These are phyloP conservation scores for Hirundichthys speculiger DNA, from an alignment of 2,113 vertebrate species.

Conservation along the genomic window DNA sequence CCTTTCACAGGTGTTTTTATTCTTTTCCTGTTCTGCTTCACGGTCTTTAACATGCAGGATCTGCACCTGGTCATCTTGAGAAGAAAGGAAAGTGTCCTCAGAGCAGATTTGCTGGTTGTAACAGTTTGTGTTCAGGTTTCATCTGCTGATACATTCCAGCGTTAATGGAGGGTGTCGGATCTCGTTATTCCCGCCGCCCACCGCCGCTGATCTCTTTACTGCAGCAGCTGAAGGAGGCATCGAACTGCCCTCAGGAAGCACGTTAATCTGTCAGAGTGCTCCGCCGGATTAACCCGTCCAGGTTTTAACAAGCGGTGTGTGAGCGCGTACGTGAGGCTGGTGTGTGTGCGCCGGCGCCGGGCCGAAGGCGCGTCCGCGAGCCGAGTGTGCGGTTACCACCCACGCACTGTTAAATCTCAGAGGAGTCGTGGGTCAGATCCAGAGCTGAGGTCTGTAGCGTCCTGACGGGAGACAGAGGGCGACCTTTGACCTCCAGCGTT, in stretches of 20 bases:
- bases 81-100: rapidly evolving
- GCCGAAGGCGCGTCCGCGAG: slow-evolving; percentile 7
- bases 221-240: slow-evolving; percentile 21
- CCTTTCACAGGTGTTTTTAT: too few species aligned
- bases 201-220: slow-evolving; percentile 20
- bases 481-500: slow-evolving; percentile 48
- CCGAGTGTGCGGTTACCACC: slow-evolving; percentile 55
- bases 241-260: slow-evolving; percentile 15
- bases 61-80: neutral
- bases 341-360: slow-evolving; percentile 1
- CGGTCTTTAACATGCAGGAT: neutral
- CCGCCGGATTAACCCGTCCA: slow-evolving; percentile 12
- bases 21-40: too few species aligned
- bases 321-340: slow-evolving; percentile 2
- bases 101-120: neutral
- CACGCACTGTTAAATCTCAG: slow-evolving; percentile 52
- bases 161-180: slow-evolving; percentile 40
- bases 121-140: neutral
- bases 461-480: slow-evolving; percentile 48
- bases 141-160: slow-evolving; percentile 34
- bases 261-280: slow-evolving; percentile 39
- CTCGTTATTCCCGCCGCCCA: slow-evolving; percentile 46
- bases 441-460: slow-evolving; percentile 45
- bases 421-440: slow-evolving; percentile 59
- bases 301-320: slow-evolving; percentile 4